These are phyloP conservation scores for Apostichopus japonicus DNA, from an alignment of 35 echinoderm and acorn worm genomes.

Conservation along the genomic window DNA sequence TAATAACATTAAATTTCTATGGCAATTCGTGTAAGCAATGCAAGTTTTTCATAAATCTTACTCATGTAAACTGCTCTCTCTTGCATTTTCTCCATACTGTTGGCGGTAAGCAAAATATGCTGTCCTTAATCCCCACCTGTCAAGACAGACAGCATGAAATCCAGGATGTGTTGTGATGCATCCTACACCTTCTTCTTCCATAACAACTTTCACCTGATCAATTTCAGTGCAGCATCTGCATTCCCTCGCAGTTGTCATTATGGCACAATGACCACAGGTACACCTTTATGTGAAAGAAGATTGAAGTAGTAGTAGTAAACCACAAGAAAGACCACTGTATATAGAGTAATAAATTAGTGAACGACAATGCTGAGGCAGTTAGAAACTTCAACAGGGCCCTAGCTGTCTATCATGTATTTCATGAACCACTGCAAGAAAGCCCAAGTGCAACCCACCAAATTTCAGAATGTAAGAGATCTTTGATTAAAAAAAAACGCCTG, in stretches of 20 bases:
- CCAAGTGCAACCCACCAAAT: too few relatives aligned
- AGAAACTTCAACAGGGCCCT: too few relatives aligned
- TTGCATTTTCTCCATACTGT: slow-evolving; percentile 63
- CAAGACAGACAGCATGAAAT: slow-evolving; percentile 20
- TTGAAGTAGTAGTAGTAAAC: too few relatives aligned
- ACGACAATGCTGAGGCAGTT: too few relatives aligned
- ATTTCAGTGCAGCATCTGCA: slow-evolving; percentile 51
- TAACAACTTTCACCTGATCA: not conserved
- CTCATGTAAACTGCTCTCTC: not conserved
- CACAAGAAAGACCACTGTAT: too few relatives aligned
- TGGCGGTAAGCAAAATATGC: slow-evolving; percentile 61
- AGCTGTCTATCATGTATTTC: too few relatives aligned
- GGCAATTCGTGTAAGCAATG: too few relatives aligned
- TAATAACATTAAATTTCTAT: too few relatives aligned
- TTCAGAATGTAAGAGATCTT: too few relatives aligned
- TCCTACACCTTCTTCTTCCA: not conserved
- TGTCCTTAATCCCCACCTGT: not conserved
- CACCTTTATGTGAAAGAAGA: slow-evolving; percentile 28
- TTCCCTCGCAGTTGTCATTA: slow-evolving; percentile 9
- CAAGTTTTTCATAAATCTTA: not conserved
- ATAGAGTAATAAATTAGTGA: too few relatives aligned
- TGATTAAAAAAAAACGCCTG: too few relatives aligned
- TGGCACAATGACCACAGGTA: slow-evolving; percentile 22
- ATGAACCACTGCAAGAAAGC: too few relatives aligned
- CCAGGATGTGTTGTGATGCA: slow-evolving; percentile 49